Percentiles rank a stretch among this genome's conserved stretches.
These are phyloP conservation scores for Halesus radiatus DNA, from an alignment of 1,140 invertebrate species.

Conservation along the genomic window DNA sequence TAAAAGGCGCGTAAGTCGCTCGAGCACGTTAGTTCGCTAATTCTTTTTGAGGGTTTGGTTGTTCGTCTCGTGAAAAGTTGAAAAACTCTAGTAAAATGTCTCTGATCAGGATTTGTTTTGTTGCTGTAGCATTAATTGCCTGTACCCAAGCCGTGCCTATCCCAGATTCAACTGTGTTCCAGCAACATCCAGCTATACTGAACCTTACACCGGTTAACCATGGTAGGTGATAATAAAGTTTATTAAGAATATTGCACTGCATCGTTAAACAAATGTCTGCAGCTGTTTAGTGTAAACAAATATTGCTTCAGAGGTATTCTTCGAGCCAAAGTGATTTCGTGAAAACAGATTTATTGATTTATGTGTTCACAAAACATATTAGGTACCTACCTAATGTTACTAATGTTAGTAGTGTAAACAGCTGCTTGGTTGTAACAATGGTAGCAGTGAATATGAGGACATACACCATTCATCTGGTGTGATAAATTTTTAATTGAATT, in stretches of 20 bases:
- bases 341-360: background rate
- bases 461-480: no score
- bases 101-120: conserved; percentile 16
- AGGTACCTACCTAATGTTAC: no score
- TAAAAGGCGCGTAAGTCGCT: conserved; percentile 28
- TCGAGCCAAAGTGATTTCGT: background rate
- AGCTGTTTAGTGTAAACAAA: no score
- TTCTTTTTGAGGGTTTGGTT: background rate
- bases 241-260: background rate
- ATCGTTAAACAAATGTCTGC: background rate
- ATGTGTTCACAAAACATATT: background rate
- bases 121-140: conserved; percentile 27
- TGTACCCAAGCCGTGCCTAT: conserved; percentile 39
- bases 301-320: no score
- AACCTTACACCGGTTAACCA: background rate
- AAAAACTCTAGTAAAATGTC: conserved; percentile 4
- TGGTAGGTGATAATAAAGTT: background rate
- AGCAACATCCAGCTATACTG: background rate
- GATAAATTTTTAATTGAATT: no score
- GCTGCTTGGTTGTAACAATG: no score
- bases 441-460: no score
- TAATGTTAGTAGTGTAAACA: no score
- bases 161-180: conserved; percentile 27
- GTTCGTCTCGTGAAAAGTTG: background rate
- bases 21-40: background rate